A percentile compares a stretch with the other conserved stretches of the same genome.
phyloP scores from a whole-genome alignment of 2,113 vertebrate species.

The Axis porcinus region DNA sequence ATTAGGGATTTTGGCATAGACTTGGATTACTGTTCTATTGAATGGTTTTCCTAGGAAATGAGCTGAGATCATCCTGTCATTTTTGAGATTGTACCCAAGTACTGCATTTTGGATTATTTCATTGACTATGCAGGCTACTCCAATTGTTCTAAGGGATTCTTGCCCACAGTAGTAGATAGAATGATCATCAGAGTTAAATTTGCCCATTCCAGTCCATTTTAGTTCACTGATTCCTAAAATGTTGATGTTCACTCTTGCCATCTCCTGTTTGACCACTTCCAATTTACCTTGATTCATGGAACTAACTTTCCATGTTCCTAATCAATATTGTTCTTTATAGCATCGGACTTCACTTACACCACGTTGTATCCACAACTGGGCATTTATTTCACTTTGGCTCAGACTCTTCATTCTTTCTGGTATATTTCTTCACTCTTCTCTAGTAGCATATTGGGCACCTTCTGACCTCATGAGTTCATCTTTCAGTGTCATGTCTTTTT shows the following conservation, averaged over 20 bases:
- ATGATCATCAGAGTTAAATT: background rate
- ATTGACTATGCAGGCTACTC: background rate
- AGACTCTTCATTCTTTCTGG: background rate
- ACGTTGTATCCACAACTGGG: background rate
- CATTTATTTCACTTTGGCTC: background rate
- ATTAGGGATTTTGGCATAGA: background rate
- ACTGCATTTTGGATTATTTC: background rate
- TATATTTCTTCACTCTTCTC: background rate
- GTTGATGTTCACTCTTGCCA: background rate
- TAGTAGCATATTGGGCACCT: background rate
- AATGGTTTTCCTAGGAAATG: background rate
- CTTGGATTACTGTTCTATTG: background rate
- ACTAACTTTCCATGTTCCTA: background rate
- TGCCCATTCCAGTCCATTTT: background rate
- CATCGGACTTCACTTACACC: background rate
- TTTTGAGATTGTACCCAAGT: background rate
- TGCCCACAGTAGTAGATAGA: background rate
- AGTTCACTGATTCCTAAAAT: background rate
- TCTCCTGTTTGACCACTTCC: background rate
- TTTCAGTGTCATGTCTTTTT: background rate
- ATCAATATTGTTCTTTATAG: background rate
- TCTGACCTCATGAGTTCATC: background rate
- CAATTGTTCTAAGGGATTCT: background rate
- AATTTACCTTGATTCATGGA: background rate
- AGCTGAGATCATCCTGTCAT: background rate